These are phyloP conservation scores for Anseranas semipalmata DNA, from an alignment of 2,113 vertebrate species.

Conservation along the genomic window DNA sequence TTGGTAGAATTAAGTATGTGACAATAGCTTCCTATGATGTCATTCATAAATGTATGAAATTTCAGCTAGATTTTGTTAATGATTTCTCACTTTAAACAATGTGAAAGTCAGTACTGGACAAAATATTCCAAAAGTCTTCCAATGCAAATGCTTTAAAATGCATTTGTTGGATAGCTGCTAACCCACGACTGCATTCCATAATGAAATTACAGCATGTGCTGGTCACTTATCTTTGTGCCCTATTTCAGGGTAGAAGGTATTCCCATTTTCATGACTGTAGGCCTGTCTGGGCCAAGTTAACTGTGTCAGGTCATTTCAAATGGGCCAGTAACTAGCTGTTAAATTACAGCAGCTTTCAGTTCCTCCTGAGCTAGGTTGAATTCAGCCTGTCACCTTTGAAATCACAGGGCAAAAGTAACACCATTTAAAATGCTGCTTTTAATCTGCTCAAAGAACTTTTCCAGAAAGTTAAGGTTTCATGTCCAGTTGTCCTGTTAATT, in stretches of 20 bases:
- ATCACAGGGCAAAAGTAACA: not conserved
- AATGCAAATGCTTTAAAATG: not conserved
- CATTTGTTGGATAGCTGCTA: not conserved
- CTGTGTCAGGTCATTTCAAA: not conserved
- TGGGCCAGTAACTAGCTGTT: not conserved
- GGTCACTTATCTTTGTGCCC: not conserved
- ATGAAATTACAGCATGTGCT: not conserved
- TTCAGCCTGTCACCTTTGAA: not conserved
- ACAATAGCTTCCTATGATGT: not conserved
- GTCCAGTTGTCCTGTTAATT: not conserved
- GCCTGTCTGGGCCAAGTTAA: not conserved
- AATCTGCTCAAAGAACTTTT: not conserved
- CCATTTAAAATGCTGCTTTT: not conserved
- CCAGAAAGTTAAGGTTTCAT: not conserved
- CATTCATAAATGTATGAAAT: not conserved
- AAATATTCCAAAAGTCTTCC: not conserved
- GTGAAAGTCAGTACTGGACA: rapidly evolving
- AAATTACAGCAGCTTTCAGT: not conserved
- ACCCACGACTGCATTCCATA: rapidly evolving
- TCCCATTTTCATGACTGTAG: not conserved
- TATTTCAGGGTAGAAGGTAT: not conserved
- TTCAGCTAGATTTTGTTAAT: not conserved
- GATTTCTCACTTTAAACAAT: not conserved
- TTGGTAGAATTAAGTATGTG: not conserved
- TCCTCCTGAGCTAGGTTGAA: not conserved